Conservation (phyloP, 2,888 invertebrate genomes). For the Harpalus rubripes region DNA sequence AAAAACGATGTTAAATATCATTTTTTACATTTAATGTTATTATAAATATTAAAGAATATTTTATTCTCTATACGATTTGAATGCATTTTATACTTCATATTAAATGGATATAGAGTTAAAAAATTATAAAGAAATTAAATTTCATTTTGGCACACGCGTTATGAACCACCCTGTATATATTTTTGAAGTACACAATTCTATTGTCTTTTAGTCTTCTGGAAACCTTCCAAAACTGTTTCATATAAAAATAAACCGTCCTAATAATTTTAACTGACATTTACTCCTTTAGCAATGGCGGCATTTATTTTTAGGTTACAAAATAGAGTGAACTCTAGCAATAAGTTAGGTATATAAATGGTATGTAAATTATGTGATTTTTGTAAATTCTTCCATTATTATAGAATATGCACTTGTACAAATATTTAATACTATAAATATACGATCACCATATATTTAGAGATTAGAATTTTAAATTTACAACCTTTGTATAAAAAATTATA, state of each 20-base stretch:
- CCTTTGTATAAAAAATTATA: too few species aligned
- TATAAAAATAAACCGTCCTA: not conserved
- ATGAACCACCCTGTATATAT: too few species aligned
- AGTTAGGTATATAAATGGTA: not conserved
- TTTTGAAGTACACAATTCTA: not conserved
- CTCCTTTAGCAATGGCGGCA: not conserved
- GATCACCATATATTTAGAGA: not conserved
- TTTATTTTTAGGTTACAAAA: not conserved
- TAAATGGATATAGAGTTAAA: too few species aligned
- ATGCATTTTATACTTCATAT: too few species aligned
- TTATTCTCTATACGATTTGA: too few species aligned
- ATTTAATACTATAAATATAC: not conserved
- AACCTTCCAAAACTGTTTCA: not conserved
- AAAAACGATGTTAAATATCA: too few species aligned
- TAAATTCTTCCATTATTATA: conserved; percentile 7
- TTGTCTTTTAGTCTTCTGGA: not conserved
- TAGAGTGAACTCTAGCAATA: not conserved
- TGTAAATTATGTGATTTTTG: not conserved
- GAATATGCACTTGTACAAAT: not conserved
- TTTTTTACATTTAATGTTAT: too few species aligned
- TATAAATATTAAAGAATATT: too few species aligned
- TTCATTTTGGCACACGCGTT: too few species aligned
- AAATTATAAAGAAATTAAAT: too few species aligned
- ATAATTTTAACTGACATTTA: not conserved
- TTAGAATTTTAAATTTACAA: too few species aligned